These are phyloP conservation scores for Synergus itoensis DNA, from an alignment of 2,888 invertebrate genomes.

Conservation along the genomic window DNA sequence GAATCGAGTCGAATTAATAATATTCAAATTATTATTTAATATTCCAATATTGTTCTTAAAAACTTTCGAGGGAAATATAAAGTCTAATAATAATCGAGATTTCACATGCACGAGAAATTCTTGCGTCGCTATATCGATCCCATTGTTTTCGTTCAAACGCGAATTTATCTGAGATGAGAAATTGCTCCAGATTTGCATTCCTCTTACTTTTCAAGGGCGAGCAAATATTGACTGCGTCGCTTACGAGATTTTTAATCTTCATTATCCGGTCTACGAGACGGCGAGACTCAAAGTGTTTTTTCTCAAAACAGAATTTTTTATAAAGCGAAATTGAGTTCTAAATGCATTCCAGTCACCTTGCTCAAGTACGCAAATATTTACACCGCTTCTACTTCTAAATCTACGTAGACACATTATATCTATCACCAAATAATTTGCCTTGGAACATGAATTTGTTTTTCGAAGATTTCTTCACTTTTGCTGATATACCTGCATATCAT, in stretches of 20 bases:
- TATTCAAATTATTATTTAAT: neutral
- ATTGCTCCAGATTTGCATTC: conserved; percentile 36
- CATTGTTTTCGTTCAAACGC: conserved; percentile 20
- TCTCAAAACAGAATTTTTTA: neutral
- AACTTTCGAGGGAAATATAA: neutral
- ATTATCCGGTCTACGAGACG: conserved; percentile 5
- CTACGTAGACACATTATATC: neutral
- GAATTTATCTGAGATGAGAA: conserved; percentile 39
- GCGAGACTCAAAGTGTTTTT: neutral
- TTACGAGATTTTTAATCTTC: neutral
- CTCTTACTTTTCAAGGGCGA: conserved; percentile 38
- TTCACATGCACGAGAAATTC: neutral
- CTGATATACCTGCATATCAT: neutral
- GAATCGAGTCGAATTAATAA: too few relatives aligned
- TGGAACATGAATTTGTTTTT: neutral
- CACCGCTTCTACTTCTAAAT: neutral
- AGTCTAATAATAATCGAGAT: neutral
- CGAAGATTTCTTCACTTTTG: neutral
- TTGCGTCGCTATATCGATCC: neutral
- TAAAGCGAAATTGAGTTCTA: neutral
- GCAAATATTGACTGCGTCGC: conserved; percentile 29
- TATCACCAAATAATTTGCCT: neutral
- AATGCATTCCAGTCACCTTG: conserved; percentile 9
- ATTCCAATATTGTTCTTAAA: neutral
- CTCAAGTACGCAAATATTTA: neutral